Base-by-base conservation (phyloP, 2,888 invertebrate species). In the Rhamnusium bicolor region DNA sequence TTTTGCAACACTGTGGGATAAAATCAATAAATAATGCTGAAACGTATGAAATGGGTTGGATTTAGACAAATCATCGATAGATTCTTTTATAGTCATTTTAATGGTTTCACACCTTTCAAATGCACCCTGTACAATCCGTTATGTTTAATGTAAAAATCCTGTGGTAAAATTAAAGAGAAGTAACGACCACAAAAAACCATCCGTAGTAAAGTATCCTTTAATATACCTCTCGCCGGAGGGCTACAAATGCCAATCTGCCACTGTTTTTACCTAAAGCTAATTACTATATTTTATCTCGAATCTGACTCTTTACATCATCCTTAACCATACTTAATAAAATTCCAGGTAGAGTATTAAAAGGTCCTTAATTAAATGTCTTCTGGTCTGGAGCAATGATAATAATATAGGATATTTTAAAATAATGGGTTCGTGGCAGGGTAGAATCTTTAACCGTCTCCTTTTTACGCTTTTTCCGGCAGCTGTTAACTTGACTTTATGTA, bases 291-390 rank as follows among this genome's bases (percentile, higher is more conserved):
- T 58, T 32, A 56, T 21, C 21, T 56, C 27, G n/a, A 27, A 14
- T 32, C 32, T 12, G 32, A 32, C 58, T 24, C 29, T 29, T 29
- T 58, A 40, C 18, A 5, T 58, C 29, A 14, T 27, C 16, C 32
- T 32, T 32, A 18, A 18, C 32, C 16, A n/a, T 32, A 16, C 32
- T 58, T 58, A 58, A 32, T 58, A 58, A 58, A 8, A 32, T n/a
- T 29, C 58, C 32, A 32, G 58, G 32, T 47, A 61, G 47, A 46
- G 19, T 61, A 61, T 61, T 61, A 61, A 61, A 61, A 47, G 40
- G 40, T 46, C 12, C 47, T 61, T 61, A 61, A 61, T 61, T 61
- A 61, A 61, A 46, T 46, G 10, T 19, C 47, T 47, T 61, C 19
- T 21, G 19, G 12, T 21, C 46, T 47, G 61, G 14, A 47, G 46